A percentile compares a stretch with the other conserved stretches of the same genome.
phyloP scores from a whole-genome alignment of 2,888 invertebrate species.

The Mythimna loreyi region DNA sequence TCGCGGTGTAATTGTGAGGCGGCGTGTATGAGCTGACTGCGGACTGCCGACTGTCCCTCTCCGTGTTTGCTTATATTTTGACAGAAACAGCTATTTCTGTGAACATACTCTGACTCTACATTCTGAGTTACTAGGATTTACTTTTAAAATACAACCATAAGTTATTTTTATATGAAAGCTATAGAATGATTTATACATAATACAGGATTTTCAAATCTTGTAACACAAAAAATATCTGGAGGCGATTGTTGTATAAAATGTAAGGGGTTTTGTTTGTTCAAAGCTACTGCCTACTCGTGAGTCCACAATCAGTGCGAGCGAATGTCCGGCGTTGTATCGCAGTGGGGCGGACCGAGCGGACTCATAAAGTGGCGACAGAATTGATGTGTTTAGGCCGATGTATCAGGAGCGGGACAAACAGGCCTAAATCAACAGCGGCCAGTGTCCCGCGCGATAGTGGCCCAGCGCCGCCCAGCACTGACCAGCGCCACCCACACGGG shows the following conservation, averaged over 20 bases:
- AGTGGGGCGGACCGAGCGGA: constrained; percentile 9
- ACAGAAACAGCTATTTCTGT: constrained; percentile 24
- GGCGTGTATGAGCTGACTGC: constrained; percentile 42
- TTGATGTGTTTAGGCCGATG: constrained; percentile 62
- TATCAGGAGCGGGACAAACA: constrained; percentile 63
- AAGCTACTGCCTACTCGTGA: neutral
- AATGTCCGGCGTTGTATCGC: constrained; percentile 23
- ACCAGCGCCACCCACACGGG: constrained; percentile 19
- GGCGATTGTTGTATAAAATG: constrained; percentile 10
- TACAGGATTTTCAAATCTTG: neutral
- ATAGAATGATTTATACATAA: neutral
- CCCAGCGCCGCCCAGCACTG: constrained; percentile 42
- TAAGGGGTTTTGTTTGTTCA: constrained; percentile 18
- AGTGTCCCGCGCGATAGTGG: constrained; percentile 51
- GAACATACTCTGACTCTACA: constrained; percentile 10
- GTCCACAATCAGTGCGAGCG: constrained; percentile 2
- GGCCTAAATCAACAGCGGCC: constrained; percentile 67
- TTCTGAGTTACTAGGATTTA: constrained; percentile 6
- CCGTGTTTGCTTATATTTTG: constrained; percentile 57
- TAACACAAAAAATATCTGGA: neutral
- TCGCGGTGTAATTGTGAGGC: constrained; percentile 53
- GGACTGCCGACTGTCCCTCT: constrained; percentile 38
- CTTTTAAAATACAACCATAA: constrained; percentile 15
- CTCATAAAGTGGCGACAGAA: constrained; percentile 62
- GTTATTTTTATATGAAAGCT: constrained; percentile 2